Conservation (phyloP, 2,888 invertebrate species). For the Sepioteuthis lessoniana region DNA sequence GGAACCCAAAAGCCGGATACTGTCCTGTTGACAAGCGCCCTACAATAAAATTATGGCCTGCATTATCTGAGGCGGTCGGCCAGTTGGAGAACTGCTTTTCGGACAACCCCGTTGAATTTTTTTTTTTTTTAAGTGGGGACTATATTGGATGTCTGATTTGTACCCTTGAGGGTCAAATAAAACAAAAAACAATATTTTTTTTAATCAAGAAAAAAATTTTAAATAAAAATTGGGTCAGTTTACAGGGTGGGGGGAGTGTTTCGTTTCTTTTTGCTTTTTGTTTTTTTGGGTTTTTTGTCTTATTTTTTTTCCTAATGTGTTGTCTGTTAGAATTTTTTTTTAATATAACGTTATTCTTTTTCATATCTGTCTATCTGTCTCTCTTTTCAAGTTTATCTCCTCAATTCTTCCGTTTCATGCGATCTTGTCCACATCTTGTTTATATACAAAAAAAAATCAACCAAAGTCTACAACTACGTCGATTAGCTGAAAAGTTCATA, state of each 20-base stretch:
- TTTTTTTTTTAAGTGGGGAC: too few relatives aligned
- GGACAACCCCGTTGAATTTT: neutral
- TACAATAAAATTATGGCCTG: neutral
- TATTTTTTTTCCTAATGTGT: neutral
- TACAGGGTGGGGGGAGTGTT: too few relatives aligned
- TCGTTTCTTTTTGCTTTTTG: neutral
- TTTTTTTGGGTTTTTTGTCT: neutral
- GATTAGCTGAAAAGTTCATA: too few relatives aligned
- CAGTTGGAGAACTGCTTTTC: too few relatives aligned
- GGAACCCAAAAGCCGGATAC: neutral
- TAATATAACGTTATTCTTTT: neutral
- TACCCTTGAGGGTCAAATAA: neutral
- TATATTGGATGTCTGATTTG: neutral
- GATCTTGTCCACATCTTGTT: neutral
- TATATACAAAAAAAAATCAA: too few relatives aligned
- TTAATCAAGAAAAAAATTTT: too few relatives aligned
- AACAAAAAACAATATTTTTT: neutral
- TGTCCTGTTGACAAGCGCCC: neutral
- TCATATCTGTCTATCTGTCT: neutral
- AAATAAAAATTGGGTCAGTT: too few relatives aligned
- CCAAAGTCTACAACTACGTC: too few relatives aligned
- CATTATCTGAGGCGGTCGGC: neutral
- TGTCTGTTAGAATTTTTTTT: neutral
- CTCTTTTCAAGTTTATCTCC: neutral
- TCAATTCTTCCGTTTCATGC: neutral